These are phyloP conservation scores for Cheilosia variabilis DNA, from an alignment of 2,888 invertebrate genomes.

Conservation along the genomic window DNA sequence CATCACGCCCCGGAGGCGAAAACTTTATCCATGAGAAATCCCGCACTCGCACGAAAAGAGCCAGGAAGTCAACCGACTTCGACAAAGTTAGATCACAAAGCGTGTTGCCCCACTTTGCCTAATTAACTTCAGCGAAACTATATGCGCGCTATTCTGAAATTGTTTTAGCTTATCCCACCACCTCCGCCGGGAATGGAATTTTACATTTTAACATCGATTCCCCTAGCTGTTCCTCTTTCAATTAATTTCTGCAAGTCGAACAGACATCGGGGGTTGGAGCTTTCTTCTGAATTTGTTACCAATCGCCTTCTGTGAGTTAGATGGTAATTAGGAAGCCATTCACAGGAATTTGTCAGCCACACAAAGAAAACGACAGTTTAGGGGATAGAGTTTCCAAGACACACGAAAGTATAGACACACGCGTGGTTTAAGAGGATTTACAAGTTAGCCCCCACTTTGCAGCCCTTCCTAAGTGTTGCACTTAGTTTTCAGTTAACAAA, in stretches of 20 bases:
- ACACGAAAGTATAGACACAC: not conserved
- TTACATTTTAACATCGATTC: slow-evolving; percentile 12
- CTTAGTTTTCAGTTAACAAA: slow-evolving; percentile 49
- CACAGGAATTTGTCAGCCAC: slow-evolving; percentile 14
- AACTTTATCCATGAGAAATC: not conserved
- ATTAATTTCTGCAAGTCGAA: slow-evolving; percentile 30
- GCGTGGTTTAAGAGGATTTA: slow-evolving; percentile 18
- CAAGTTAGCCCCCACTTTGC: slow-evolving; percentile 13
- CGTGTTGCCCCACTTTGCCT: slow-evolving; percentile 38
- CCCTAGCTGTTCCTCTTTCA: slow-evolving; percentile 25
- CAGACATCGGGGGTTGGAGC: not conserved
- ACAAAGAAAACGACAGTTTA: slow-evolving; percentile 18
- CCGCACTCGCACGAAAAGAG: not conserved
- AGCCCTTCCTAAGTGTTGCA: slow-evolving; percentile 47
- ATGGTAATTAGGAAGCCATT: slow-evolving; percentile 57
- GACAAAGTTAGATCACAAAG: slow-evolving; percentile 8
- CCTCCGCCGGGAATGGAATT: not conserved
- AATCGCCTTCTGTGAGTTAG: slow-evolving; percentile 15
- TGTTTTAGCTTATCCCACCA: slow-evolving; percentile 4
- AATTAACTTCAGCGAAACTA: slow-evolving; percentile 31
- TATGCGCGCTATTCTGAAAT: not conserved
- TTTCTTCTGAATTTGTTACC: not conserved
- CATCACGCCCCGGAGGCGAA: not conserved
- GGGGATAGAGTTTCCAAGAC: slow-evolving; percentile 14
- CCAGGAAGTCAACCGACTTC: slow-evolving; percentile 4